Evolutionary conservation across 2,888 invertebrate genomes (phyloP), one percentile per base, ranked within the genome.

Genomic region (Sinhomidia bicolor): DNA sequence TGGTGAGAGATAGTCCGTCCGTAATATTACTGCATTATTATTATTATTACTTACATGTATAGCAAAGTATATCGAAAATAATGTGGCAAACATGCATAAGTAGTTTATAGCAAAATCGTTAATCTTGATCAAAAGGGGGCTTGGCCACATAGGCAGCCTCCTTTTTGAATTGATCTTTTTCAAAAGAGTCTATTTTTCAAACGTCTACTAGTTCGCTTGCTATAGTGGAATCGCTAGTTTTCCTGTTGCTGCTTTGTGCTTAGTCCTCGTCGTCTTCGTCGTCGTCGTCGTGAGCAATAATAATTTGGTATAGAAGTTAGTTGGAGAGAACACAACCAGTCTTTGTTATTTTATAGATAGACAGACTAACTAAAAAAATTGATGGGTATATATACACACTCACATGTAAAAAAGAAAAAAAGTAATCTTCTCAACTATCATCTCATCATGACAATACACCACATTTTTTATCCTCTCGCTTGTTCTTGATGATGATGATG

Each of bases 51-150:
- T 14, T 17, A 17, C 5, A 54, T 62, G 60, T 17, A 71, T 71
- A n/a, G n/a, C 32, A 10, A 41, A n/a, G n/a, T n/a, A n/a, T 71
- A 71, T 41, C 44, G 41, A 41, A 62, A 62, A 54, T 23, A 51
- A 51, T 81, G 71, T 54, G 51, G 68, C 32, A 54, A 47, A 51
- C 51, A n/a, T n/a, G n/a, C n/a, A 54, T 51, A 51, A 76, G 83
- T 41, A 36, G 51, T n/a, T n/a, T n/a, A n/a, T 71, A 81, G 86
- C 81, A 44, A 71, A 81, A 88, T 88, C 84, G 88, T 88, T 88
- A 88, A 88, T 88, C 88, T 84, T 88, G 84, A 88, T 84, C 79
- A 84, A 79, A 84, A 88, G 68, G 88, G 88, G 88, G 88, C 60
- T 88, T 88, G 88, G 83, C 84, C 84, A 85, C 47, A 36, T 44